phyloP scores from a whole-genome alignment of 2,113 vertebrate genomes.

The Mustelus asterias region DNA sequence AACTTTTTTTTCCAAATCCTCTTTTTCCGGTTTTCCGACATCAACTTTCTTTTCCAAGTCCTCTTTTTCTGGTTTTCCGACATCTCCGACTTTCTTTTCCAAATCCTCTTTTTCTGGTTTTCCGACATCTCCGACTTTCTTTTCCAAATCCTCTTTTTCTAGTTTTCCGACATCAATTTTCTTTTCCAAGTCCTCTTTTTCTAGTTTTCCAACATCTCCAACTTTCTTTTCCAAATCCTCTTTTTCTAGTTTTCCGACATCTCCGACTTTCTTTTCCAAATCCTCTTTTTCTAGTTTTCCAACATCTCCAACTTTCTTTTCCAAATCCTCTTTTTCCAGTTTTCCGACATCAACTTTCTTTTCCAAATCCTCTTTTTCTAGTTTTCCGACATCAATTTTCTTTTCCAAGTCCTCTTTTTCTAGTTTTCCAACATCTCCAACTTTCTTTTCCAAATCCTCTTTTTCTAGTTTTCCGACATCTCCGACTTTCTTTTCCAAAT shows the following conservation, averaged over 20 bases:
- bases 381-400: background rate
- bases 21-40: background rate
- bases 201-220: no score
- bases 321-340: background rate
- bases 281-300: no score
- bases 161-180: background rate
- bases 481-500: no score
- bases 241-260: no score
- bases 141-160: background rate
- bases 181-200: no score
- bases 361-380: background rate
- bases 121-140: background rate
- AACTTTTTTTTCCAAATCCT: background rate
- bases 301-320: background rate
- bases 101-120: background rate
- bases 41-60: background rate
- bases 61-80: background rate
- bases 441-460: no score
- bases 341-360: background rate
- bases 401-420: background rate
- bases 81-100: background rate
- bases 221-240: no score
- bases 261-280: no score
- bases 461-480: no score
- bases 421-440: no score